A percentile compares a stretch with the other conserved stretches of the same genome.
Evolutionary conservation across 2,113 vertebrate genomes (phyloP).

Genomic region (Hyla sarda): DNA sequence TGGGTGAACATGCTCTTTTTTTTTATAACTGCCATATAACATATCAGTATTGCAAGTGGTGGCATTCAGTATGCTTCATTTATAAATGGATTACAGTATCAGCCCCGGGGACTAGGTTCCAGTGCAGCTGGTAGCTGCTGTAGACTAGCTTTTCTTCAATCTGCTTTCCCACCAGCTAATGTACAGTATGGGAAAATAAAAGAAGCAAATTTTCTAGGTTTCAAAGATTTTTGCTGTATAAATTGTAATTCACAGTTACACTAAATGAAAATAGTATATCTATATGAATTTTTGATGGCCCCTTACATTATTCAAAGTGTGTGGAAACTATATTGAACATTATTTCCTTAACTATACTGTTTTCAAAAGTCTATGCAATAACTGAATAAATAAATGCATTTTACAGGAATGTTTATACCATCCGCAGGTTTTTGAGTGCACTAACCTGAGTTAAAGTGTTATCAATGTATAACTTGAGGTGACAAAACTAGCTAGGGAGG

Average conservation of each 20-base stretch:
- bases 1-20: not conserved
- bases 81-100: constrained; percentile 65
- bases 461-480: too few relatives aligned
- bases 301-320: constrained; percentile 2
- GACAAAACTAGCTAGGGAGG: too few relatives aligned
- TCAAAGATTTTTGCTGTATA: constrained; percentile 53
- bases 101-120: constrained; percentile 48
- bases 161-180: constrained; percentile 58
- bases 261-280: not conserved
- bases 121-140: constrained; percentile 61
- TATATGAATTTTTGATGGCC: constrained; percentile 47
- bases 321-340: constrained; percentile 14
- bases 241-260: constrained; percentile 54
- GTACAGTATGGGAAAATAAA: constrained; percentile 24
- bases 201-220: constrained; percentile 12
- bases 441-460: too few relatives aligned
- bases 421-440: too few relatives aligned
- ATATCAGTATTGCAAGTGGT: constrained; percentile 59
- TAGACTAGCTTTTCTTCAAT: constrained; percentile 44
- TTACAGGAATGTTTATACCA: too few relatives aligned
- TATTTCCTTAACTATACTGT: too few relatives aligned
- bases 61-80: constrained; percentile 65
- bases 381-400: too few relatives aligned
- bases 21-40: not conserved
- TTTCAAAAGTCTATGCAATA: too few relatives aligned